These are phyloP conservation scores for Achroia grisella DNA, from an alignment of 1,140 invertebrate species.

Conservation along the genomic window DNA sequence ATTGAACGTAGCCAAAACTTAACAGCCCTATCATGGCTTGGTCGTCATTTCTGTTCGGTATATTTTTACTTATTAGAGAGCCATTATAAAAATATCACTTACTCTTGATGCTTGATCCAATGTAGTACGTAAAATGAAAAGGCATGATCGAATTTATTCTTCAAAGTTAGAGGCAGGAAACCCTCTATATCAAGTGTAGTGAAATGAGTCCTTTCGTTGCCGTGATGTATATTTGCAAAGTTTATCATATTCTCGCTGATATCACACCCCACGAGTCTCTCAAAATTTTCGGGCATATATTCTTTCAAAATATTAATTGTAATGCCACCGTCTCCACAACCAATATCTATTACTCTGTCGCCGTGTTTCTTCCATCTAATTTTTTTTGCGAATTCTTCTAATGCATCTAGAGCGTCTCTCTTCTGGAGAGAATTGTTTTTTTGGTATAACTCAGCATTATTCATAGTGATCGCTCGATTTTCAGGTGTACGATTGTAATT, in stretches of 20 bases:
- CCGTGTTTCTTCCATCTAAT: slow-evolving; percentile 75
- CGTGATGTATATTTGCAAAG: slow-evolving; percentile 75
- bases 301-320: slow-evolving; percentile 80
- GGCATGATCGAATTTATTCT: slow-evolving; percentile 79
- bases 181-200: slow-evolving; percentile 78
- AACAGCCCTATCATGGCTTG: too few relatives aligned
- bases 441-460: slow-evolving; percentile 77
- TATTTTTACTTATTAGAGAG: not conserved
- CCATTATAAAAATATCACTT: slow-evolving; percentile 41
- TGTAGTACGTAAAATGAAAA: slow-evolving; percentile 89
- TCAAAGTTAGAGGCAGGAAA: slow-evolving; percentile 65
- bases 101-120: slow-evolving; percentile 85
- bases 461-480: slow-evolving; percentile 69
- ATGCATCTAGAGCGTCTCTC: slow-evolving; percentile 77
- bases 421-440: slow-evolving; percentile 79
- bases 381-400: slow-evolving; percentile 77
- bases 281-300: slow-evolving; percentile 73
- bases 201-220: slow-evolving; percentile 74
- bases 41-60: too few relatives aligned
- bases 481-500: slow-evolving; percentile 18
- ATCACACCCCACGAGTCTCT: slow-evolving; percentile 77
- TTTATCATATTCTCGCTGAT: slow-evolving; percentile 82
- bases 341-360: slow-evolving; percentile 81
- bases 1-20: too few relatives aligned
- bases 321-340: slow-evolving; percentile 85